Conservation (phyloP, 2,113 vertebrate genomes). For the Sphyrna mokarran region DNA sequence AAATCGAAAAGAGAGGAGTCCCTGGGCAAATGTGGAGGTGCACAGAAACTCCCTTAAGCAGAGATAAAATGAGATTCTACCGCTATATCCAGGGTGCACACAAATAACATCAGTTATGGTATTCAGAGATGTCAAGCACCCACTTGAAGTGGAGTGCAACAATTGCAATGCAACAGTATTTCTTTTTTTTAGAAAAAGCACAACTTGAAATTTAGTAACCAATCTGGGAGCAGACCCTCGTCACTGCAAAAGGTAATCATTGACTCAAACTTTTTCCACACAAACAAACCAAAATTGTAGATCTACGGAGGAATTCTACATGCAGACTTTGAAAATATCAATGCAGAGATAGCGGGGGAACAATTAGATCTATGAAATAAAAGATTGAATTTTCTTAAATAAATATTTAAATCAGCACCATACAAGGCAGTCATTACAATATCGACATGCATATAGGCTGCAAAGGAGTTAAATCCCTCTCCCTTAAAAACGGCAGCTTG, state of each 20-base stretch:
- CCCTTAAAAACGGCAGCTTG: background rate
- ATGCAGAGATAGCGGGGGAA: background rate
- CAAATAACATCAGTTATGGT: background rate
- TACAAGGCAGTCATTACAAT: background rate
- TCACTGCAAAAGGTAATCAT: background rate
- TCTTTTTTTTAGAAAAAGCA: background rate
- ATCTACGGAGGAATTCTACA: background rate
- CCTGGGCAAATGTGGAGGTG: background rate
- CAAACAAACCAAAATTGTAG: background rate
- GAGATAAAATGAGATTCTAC: background rate
- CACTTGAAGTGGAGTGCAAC: background rate
- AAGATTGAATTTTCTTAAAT: conserved; percentile 5
- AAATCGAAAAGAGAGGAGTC: background rate
- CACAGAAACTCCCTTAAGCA: no score
- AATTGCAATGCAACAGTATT: background rate
- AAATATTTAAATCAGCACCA: background rate
- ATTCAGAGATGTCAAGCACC: background rate
- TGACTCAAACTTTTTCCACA: background rate
- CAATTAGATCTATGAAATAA: background rate
- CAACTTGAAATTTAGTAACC: background rate
- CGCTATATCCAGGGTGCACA: background rate
- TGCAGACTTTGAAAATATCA: background rate
- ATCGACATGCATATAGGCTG: background rate
- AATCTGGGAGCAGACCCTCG: background rate
- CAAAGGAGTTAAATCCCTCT: background rate